Evolutionary conservation across 2,888 invertebrate species (phyloP), one percentile per base, ranked within the genome.

Genomic region (Hirtodrosophila histrioides): DNA sequence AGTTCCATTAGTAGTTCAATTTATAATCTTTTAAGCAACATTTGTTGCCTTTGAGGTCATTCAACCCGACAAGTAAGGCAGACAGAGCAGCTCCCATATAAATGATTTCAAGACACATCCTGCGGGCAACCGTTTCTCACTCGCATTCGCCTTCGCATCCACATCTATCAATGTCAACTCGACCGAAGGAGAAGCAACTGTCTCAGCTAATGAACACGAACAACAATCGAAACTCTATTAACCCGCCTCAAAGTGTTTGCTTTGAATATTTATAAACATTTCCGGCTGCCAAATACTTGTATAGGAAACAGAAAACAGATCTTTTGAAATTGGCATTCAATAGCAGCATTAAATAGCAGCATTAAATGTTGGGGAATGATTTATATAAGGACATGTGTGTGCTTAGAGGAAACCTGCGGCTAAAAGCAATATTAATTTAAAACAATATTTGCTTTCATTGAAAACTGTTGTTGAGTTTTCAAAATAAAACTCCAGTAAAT

Each of bases 111-210:
- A 24, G 36, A 36, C 27, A 63, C 35, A 71, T 57, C 56, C 69
- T 57, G 58, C 46, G 65, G 48, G 35, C 39, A 2, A 11, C 8
- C 23, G 36, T 17, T 51, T 60, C 41, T n/a, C 56, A 17, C 45
- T 45, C 6, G 7, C 27, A 31, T 31, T 60, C 41, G 12, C 56
- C 12, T 50, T 45, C 6, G 7, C 27, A 31, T 31, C 63, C 46
- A 55, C 64, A 73, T 73, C 61, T 65, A 75, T 73, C 73, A 73
- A 50, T 66, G 75, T 75, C 72, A 65, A 58, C 5, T 51, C 29
- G 24, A 53, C 3, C 23, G 60, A 51, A n/a, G n/a, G 51, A 46
- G 46, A 51, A 51, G 40, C 49, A 39, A 60, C 48, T 40, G 41
- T 11, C 27, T 37, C 39, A 67, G 50, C 66, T 66, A 75, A 75